These are phyloP conservation scores for Cathartes aura DNA, from an alignment of 2,113 vertebrate genomes.

Conservation along the genomic window DNA sequence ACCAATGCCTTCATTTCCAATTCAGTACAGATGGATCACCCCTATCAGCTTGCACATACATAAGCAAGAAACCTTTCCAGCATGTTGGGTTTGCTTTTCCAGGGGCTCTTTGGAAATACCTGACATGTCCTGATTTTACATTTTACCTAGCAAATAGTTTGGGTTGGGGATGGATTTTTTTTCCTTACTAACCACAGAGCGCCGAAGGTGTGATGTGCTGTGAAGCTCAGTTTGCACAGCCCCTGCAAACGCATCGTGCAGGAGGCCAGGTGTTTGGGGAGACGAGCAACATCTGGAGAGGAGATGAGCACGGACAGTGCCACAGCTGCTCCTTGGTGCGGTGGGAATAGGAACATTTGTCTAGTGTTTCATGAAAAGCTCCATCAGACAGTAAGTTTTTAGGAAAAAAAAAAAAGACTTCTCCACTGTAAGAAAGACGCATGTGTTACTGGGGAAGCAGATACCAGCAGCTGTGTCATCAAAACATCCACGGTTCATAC, in stretches of 20 bases:
- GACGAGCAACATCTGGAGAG: constrained; percentile 6
- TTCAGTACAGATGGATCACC: not conserved
- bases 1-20: not conserved
- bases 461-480: not conserved
- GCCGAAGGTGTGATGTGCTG: not conserved
- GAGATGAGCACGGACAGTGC: not conserved
- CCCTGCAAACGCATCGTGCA: not conserved
- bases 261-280: not conserved
- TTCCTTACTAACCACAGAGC: not conserved
- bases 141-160: not conserved
- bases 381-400: not conserved
- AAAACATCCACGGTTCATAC: not conserved
- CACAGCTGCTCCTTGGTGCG: not conserved
- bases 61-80: not conserved
- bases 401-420: not conserved
- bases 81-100: not conserved
- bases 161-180: not conserved
- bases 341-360: constrained; percentile 8
- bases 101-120: not conserved
- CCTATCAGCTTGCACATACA: not conserved
- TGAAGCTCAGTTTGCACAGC: not conserved
- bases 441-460: not conserved
- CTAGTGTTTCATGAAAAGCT: not conserved
- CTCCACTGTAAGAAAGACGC: not conserved
- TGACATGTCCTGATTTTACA: not conserved